Evolutionary conservation across 2,888 invertebrate species (phyloP), one percentile per base, ranked within the genome.

Genomic region (Ophioninae sp.): DNA sequence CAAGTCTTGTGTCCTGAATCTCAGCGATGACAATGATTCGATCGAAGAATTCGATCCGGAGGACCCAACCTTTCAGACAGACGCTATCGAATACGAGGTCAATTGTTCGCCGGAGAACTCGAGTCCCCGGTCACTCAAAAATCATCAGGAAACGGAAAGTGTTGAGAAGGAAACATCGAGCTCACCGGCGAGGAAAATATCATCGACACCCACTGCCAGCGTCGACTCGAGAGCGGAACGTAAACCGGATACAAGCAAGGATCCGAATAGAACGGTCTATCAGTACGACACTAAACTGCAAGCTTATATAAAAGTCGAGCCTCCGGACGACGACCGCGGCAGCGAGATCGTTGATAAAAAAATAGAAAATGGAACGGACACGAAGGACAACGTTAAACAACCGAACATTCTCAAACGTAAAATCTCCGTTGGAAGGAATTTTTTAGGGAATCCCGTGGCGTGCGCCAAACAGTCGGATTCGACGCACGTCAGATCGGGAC

Each of bases 21-120:
- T 83, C 37, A 88, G 86, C 51, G 89, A 88, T 56, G 90, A 90
- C 64, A 89, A 90, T 64, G 91, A 92, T 63, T 91, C 91, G 0
- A 89, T 92, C 41, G 92, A 92, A 82, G 92, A 93, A 85, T 92
- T 93, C 73, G 92, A 93, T 87, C 92, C 92, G 0, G 91, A 91
- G 6, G 91, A 92, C 86, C 89, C 89, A 37, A 85, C 88, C 0
- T 88, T 88, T 79, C 88, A 90, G 58, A 87, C 87, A 7, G 89
- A 90, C 23, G 77, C 73, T 2, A 74, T 37, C 6, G 87, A 88
- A 17, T 86, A 84, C 3, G 90, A 90, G 10, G 79, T 83, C 22
- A 88, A 89, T 20, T 71, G 75, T 30, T 37, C 65, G 6, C 44
- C 37, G 61, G 78, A 83, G 37, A 76, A 67, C 17, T 10, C 51